Conservation (phyloP, 2,113 vertebrate species). For the Suncus etruscus region DNA sequence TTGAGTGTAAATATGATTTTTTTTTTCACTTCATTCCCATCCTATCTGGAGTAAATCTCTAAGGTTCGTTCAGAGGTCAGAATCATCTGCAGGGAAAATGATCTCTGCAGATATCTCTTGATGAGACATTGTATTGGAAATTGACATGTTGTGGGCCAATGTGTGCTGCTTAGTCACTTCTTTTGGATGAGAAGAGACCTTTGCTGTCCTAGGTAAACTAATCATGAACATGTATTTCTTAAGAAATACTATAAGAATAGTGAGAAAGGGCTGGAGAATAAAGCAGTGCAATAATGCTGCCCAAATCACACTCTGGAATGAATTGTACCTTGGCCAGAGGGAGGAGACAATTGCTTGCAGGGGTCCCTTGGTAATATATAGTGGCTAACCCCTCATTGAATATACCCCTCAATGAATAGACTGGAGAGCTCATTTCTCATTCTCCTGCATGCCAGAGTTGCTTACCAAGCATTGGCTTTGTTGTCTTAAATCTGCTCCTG, state of each 20-base stretch:
- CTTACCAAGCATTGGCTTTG: neutral
- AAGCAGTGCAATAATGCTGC: neutral
- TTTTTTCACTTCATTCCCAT: neutral
- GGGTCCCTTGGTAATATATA: neutral
- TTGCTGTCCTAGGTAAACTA: neutral
- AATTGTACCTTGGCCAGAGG: neutral
- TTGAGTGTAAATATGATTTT: neutral
- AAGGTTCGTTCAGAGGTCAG: neutral
- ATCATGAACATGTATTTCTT: neutral
- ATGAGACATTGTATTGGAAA: neutral
- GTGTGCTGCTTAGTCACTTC: neutral
- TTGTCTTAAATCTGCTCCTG: constrained; percentile 48
- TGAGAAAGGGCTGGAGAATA: neutral
- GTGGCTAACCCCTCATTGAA: rapidly evolving
- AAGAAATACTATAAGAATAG: neutral
- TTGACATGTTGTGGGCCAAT: rapidly evolving
- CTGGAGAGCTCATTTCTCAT: neutral
- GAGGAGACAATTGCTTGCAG: neutral
- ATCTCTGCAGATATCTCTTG: neutral
- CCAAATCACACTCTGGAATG: neutral
- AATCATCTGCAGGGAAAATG: neutral
- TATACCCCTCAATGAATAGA: too few species aligned
- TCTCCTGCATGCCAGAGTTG: neutral
- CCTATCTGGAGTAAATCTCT: neutral
- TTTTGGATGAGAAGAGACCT: neutral